Conservation (phyloP, 1,140 invertebrate species). For the Oppia nitens region DNA sequence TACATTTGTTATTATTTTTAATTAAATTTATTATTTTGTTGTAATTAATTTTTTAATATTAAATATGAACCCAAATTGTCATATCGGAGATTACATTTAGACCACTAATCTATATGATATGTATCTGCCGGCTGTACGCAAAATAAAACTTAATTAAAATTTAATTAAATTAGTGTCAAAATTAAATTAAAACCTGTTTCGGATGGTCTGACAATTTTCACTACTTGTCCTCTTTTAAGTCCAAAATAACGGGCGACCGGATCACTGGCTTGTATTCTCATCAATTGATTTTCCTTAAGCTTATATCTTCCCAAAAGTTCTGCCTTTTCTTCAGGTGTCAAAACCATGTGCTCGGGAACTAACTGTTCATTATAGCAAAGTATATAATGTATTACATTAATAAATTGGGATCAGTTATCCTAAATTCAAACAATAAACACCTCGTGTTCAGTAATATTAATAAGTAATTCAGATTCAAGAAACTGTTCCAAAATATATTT, state of each 20-base stretch:
- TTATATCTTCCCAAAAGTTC: conserved; percentile 88
- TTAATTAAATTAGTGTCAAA: too few species aligned
- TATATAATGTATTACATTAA: neutral
- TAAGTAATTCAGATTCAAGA: conserved; percentile 88
- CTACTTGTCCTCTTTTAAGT: conserved; percentile 85
- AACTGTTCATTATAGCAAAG: conserved; percentile 31
- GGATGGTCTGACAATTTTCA: conserved; percentile 92
- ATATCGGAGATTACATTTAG: conserved; percentile 28
- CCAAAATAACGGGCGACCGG: conserved; percentile 96
- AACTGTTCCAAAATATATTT: conserved; percentile 99
- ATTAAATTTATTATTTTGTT: neutral
- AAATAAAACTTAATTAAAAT: too few species aligned
- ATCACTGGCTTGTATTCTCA: conserved; percentile 95
- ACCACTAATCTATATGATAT: conserved; percentile 94
- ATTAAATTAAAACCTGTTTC: too few species aligned
- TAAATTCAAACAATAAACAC: conserved; percentile 21
- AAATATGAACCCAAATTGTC: neutral
- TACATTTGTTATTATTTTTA: neutral
- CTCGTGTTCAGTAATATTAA: conserved; percentile 99
- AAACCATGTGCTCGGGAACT: conserved; percentile 95
- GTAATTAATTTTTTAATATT: neutral
- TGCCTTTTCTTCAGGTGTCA: conserved; percentile 92
- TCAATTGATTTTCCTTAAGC: conserved; percentile 95
- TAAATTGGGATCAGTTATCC: neutral
- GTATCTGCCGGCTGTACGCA: conserved; percentile 89